These are phyloP conservation scores for Eudemis profundana DNA, from an alignment of 2,888 invertebrate species.

Conservation along the genomic window DNA sequence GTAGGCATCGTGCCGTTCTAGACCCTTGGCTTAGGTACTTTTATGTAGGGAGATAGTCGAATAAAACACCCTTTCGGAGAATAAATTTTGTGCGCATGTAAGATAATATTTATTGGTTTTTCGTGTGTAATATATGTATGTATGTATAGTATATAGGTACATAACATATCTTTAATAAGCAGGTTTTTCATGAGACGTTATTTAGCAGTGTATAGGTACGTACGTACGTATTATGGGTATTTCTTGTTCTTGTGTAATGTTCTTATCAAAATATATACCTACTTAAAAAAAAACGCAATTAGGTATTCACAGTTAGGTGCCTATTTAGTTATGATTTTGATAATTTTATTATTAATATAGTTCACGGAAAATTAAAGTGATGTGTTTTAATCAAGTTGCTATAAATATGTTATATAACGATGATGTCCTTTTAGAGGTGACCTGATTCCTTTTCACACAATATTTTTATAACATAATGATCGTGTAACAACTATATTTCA, in stretches of 20 bases:
- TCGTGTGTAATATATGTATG: background rate
- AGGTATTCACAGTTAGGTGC: too few species aligned
- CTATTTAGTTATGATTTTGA: background rate
- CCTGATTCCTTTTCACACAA: slow-evolving; percentile 33
- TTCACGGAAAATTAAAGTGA: background rate
- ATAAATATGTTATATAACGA: slow-evolving; percentile 6
- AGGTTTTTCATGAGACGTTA: too few species aligned
- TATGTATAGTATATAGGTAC: too few species aligned
- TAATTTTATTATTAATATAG: too few species aligned
- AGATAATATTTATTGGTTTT: background rate
- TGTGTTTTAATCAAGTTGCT: background rate
- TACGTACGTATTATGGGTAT: too few species aligned
- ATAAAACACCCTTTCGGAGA: slow-evolving; percentile 32
- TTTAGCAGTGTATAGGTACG: too few species aligned
- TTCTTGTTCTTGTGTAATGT: too few species aligned
- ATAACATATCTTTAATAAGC: too few species aligned
- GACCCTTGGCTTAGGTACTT: slow-evolving; percentile 46
- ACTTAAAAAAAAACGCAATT: too few species aligned
- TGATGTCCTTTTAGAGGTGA: slow-evolving; percentile 1
- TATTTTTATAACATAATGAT: slow-evolving; percentile 40
- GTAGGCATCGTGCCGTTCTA: slow-evolving; percentile 73
- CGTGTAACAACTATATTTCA: slow-evolving; percentile 37
- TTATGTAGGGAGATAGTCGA: slow-evolving; percentile 30
- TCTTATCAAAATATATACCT: too few species aligned
- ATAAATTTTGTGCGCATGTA: background rate